Evolutionary conservation across 2,797 vertebrate genomes (phyloP).

Genomic region (Pagetopsis macropterus): DNA sequence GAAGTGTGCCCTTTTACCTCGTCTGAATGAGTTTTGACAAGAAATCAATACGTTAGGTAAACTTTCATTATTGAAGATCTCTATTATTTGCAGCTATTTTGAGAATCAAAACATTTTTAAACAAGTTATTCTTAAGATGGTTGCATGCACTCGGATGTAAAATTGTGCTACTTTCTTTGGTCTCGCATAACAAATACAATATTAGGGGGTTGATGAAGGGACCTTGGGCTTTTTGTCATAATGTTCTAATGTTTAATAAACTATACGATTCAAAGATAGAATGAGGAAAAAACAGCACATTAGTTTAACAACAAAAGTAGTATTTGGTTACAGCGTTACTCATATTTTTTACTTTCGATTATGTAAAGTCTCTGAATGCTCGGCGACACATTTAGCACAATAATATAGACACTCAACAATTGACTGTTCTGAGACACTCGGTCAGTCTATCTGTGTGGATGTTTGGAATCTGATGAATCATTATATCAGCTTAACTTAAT

Average conservation of each 20-base stretch:
- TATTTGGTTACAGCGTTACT: too few relatives aligned
- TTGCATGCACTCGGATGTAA: too few relatives aligned
- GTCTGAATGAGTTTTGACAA: neutral
- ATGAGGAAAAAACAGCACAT: too few relatives aligned
- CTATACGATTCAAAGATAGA: too few relatives aligned
- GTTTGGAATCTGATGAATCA: constrained; percentile 65
- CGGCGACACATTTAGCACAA: constrained; percentile 22
- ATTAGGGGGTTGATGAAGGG: neutral
- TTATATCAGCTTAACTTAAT: constrained; percentile 68
- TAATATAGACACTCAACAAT: constrained; percentile 26
- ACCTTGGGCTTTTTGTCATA: too few relatives aligned
- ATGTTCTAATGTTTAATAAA: too few relatives aligned
- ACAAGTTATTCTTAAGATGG: too few relatives aligned
- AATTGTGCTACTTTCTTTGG: neutral
- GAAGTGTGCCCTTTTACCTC: neutral
- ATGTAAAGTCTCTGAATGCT: constrained; percentile 16
- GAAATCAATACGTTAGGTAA: neutral
- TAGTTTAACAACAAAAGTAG: neutral
- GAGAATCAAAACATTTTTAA: too few relatives aligned
- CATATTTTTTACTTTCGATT: constrained; percentile 8
- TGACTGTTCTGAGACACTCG: constrained; percentile 52
- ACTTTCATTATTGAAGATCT: neutral
- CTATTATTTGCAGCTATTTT: too few relatives aligned
- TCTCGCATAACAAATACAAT: neutral
- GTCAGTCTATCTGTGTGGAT: constrained; percentile 22